phyloP scores from a whole-genome alignment of 2,113 vertebrate species.

The Nyctereutes procyonoides region DNA sequence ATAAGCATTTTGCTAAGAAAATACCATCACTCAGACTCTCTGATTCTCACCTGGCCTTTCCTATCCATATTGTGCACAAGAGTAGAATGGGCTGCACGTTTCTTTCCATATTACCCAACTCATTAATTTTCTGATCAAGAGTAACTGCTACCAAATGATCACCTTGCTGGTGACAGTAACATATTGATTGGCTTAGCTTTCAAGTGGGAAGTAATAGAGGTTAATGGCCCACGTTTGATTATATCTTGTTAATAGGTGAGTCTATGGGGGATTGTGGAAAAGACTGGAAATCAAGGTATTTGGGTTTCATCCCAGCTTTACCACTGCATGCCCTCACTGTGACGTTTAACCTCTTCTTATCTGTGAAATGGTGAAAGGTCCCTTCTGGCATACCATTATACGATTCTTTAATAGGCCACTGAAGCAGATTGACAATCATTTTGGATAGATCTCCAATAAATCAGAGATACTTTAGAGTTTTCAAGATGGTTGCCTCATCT shows the following conservation, averaged over 20 bases:
- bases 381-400: neutral
- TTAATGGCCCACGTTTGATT: conserved; percentile 73
- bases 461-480: conserved; percentile 75
- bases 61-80: neutral
- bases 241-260: conserved; percentile 60
- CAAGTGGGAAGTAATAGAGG: conserved; percentile 62
- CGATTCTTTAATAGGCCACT: conserved; percentile 74
- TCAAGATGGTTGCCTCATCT: conserved; percentile 81
- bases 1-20: neutral
- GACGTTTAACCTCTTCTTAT: neutral
- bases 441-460: conserved; percentile 75
- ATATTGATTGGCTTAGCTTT: conserved; percentile 75
- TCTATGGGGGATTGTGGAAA: neutral
- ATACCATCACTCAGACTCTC: neutral
- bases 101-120: conserved; percentile 56
- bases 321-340: neutral
- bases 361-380: conserved; percentile 34
- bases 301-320: neutral
- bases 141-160: conserved; percentile 73
- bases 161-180: conserved; percentile 61
- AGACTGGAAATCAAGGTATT: neutral
- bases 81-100: neutral
- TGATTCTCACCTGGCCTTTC: neutral
- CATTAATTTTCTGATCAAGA: conserved; percentile 83
- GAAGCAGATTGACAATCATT: conserved; percentile 74